These are phyloP conservation scores for Daubentonia madagascariensis DNA, from an alignment of 2,113 vertebrate species.

Conservation along the genomic window DNA sequence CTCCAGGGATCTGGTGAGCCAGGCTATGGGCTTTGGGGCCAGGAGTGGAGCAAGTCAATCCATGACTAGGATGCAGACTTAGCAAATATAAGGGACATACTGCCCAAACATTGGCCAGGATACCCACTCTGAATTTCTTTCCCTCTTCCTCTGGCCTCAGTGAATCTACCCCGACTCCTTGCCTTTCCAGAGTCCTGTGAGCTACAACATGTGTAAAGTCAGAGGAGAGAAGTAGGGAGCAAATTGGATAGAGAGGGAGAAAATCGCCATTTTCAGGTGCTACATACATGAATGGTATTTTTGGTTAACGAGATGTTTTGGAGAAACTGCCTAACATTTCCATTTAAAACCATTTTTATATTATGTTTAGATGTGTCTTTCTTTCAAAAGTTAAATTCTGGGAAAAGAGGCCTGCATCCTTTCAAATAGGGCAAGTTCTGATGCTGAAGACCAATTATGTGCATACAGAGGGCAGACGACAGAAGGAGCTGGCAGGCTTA, in stretches of 20 bases:
- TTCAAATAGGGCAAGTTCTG: background rate
- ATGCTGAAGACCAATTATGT: background rate
- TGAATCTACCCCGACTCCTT: background rate
- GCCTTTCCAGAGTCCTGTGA: background rate
- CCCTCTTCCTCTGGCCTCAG: background rate
- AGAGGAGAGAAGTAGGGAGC: background rate
- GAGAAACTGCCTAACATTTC: background rate
- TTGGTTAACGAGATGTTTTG: background rate
- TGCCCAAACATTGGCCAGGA: background rate
- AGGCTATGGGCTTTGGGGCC: background rate
- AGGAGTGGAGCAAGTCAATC: background rate
- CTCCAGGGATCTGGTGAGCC: background rate
- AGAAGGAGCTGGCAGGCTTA: background rate
- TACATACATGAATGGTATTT: background rate
- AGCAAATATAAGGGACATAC: background rate
- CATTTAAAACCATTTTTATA: background rate
- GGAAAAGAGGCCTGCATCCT: background rate
- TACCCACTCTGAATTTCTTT: background rate
- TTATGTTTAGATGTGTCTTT: background rate
- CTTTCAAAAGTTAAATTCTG: constrained; percentile 33
- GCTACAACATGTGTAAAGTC: background rate
- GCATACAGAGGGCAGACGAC: background rate
- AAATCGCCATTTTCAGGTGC: background rate
- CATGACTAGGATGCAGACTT: background rate
- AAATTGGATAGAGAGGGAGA: background rate